phyloP scores from a whole-genome alignment of 2,113 vertebrate genomes.

The Nycticebus coucang region DNA sequence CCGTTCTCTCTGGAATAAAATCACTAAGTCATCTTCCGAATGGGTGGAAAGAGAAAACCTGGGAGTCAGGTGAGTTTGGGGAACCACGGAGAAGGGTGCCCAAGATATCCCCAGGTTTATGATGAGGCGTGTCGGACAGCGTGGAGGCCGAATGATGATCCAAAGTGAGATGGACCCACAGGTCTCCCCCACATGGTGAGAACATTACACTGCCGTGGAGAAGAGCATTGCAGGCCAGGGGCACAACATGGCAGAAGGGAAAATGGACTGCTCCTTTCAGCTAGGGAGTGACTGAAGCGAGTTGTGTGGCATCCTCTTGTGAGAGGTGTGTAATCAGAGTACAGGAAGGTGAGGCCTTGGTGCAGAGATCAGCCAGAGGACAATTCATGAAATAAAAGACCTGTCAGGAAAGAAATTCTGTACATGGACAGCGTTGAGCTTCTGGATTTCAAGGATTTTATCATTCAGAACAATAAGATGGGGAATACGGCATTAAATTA shows the following conservation, averaged over 20 bases:
- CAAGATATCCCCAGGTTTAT: neutral
- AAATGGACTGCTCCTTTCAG: neutral
- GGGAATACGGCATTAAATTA: neutral
- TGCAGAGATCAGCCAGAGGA: neutral
- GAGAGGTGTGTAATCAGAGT: neutral
- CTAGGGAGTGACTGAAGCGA: neutral
- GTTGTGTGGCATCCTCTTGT: neutral
- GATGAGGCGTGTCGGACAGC: neutral
- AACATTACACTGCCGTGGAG: neutral
- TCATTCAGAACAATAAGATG: neutral
- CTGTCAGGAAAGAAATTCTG: neutral
- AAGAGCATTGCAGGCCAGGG: neutral
- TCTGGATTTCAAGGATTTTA: neutral
- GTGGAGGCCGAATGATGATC: neutral
- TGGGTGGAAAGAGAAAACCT: neutral
- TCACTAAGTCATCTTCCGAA: neutral
- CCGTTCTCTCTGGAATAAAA: neutral
- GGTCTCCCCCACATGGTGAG: neutral
- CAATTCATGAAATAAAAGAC: neutral
- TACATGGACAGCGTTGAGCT: rapidly evolving
- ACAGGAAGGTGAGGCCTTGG: neutral
- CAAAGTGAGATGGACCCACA: neutral
- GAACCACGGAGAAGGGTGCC: neutral
- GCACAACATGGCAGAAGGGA: neutral
- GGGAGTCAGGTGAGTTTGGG: neutral